These are phyloP conservation scores for Alligator mississippiensis DNA, from an alignment of 2,113 vertebrate genomes.

Conservation along the genomic window DNA sequence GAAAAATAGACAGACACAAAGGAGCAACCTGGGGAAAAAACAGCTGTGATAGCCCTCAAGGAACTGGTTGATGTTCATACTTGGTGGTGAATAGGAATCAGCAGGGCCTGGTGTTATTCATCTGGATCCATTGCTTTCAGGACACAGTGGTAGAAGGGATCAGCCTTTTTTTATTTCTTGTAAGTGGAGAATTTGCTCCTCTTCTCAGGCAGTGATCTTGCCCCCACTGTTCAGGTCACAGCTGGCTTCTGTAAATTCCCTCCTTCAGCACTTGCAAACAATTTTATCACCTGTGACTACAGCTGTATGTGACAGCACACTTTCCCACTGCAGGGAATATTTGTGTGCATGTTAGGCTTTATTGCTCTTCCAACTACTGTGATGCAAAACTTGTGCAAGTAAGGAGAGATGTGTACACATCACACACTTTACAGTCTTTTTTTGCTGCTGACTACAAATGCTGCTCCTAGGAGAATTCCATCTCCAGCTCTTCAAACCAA, in stretches of 20 bases:
- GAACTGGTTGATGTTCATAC: fast-evolving
- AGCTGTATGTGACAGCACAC: background rate
- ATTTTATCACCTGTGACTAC: conserved; percentile 12
- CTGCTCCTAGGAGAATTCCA: background rate
- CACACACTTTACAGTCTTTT: background rate
- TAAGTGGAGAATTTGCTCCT: background rate
- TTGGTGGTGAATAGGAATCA: background rate
- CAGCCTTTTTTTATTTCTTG: background rate
- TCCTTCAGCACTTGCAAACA: background rate
- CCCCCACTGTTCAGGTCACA: background rate
- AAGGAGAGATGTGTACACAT: background rate
- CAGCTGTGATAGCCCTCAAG: background rate
- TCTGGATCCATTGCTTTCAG: background rate
- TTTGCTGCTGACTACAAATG: background rate
- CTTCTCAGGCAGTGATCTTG: background rate
- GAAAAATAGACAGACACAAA: background rate
- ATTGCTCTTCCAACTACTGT: background rate
- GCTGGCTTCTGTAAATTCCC: background rate
- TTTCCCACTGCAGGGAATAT: background rate
- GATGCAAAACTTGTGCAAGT: background rate
- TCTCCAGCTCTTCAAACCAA: background rate
- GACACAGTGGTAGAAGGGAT: fast-evolving
- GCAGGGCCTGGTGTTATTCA: background rate
- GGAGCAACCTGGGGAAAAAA: background rate
- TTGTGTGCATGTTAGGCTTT: conserved; percentile 9